Evolutionary conservation across 2,797 vertebrate genomes (phyloP), one percentile per base, ranked within the genome.

Genomic region (Enteromius mattozi): DNA sequence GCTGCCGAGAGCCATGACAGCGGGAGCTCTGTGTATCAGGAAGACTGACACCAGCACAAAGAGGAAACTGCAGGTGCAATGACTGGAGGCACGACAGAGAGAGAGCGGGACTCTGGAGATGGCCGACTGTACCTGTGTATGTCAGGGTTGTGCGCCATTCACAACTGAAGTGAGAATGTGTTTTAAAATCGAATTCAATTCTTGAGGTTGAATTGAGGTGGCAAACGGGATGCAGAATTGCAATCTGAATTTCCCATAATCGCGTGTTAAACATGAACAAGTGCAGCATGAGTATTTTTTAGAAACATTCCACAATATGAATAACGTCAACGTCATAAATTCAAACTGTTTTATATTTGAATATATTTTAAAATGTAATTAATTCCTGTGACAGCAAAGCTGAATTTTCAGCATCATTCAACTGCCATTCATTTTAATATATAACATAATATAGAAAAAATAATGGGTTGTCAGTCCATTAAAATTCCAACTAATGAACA

Each of bases 41-140:
- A 51, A 89, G 81, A 87, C 70, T 86, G 87, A 88, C 81, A 86
- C 45, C 70, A 71, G 82, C 68, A 87, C 76, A 81, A 75, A 83
- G 71, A 82, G 72, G 79, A 85, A 76, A 86, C 75, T 84, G 84
- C 84, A 66, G 76, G 69, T 75, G 45, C 87, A 68, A 74, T 74
- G 84, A 59, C 68, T 78, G 54, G 81, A 89, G 37, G 6, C 9
- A 24, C 33, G 85, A 66, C 33, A 76, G 65, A 70, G 10, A 75
- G 80, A 69, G 45, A 83, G 78, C 30, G 14, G 21, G 12, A n/a
- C 24, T 69, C 47, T 40, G 19, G 80, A 82, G 56, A 74, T 63
- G 80, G 21, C 8, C 19, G 3, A 74, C 42, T 74, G 69, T 81
- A 71, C 49, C 19, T 19, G 30, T 51, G 33, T 17, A 19, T 81